Evolutionary conservation across 1,140 invertebrate species (phyloP), one percentile per base, ranked within the genome.

Genomic region (Chironomus tepperi): DNA sequence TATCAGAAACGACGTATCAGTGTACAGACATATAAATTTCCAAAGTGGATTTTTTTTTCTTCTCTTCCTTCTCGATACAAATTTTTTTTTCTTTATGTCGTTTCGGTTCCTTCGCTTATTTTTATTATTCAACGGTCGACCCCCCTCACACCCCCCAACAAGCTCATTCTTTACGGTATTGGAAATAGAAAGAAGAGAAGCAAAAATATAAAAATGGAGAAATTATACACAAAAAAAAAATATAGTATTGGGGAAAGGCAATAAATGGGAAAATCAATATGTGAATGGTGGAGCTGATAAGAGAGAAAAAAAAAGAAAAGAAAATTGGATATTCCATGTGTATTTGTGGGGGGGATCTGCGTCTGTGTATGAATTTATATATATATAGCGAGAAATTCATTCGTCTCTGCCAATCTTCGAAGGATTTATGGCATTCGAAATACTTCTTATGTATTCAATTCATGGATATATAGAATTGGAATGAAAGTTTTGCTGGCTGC

Each of bases 1-100:
- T 70, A 70, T 70, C 65, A 70, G 65, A 70, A 70, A 70, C 65
- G 65, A 70, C 65, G 65, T 70, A 70, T 70, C 65, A 70, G 65
- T 70, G 65, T 19, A 70, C 65, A 70, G 65, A 70, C 65, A 70
- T 70, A 70, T 70, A 70, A 70, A 70, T 70, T 70, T 70, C 65
- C 65, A 70, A 70, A 70, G 16, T 21, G 16, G 65, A 70, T 70
- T 70, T 70, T 70, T 34, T 70, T 70, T 70, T 18, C 16, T 67
- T 70, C 16, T 70, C 65, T 70, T 70, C 65, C 47, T 57, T 57
- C 12, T 57, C 12, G 12, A 57, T 57, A 15, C 12, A 57, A n/a
- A n/a, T n/a, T 12, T 57, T 57, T 57, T 57, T 57, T 57, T n/a
- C 47, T 15, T 12, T 19, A 70, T 70, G 65, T 70, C 65, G 65